phyloP scores from a whole-genome alignment of 2,113 vertebrate species.

The Hipposideros armiger region DNA sequence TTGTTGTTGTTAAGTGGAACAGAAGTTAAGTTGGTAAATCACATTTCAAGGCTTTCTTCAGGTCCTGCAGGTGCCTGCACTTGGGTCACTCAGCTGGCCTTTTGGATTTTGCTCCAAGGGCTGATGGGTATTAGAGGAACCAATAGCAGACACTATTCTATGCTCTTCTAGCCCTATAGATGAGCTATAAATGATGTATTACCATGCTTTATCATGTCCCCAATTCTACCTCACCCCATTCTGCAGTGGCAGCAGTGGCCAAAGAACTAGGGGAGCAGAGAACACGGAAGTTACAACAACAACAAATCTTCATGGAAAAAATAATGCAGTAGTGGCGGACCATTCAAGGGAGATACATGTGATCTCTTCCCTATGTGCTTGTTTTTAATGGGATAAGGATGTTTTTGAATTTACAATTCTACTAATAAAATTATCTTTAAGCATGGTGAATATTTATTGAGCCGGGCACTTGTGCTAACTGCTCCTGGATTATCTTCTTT shows the following conservation, averaged over 20 bases:
- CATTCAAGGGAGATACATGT: background rate
- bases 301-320: background rate
- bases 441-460: slow-evolving; percentile 12
- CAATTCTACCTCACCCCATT: background rate
- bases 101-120: background rate
- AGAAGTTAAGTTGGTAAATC: background rate
- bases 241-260: background rate
- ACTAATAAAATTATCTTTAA: background rate
- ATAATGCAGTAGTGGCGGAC: background rate
- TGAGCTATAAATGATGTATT: background rate
- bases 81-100: background rate
- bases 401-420: slow-evolving; percentile 25
- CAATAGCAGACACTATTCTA: background rate
- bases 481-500: background rate
- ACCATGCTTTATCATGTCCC: background rate
- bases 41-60: background rate
- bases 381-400: background rate
- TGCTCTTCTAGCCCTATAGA: background rate
- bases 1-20: background rate
- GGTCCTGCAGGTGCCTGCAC: background rate
- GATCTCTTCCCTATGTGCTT: background rate
- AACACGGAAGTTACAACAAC: background rate
- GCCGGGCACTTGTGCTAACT: background rate
- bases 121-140: background rate
- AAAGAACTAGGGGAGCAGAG: background rate